These are phyloP conservation scores for Bucco capensis DNA, from an alignment of 2,113 vertebrate species.

Conservation along the genomic window DNA sequence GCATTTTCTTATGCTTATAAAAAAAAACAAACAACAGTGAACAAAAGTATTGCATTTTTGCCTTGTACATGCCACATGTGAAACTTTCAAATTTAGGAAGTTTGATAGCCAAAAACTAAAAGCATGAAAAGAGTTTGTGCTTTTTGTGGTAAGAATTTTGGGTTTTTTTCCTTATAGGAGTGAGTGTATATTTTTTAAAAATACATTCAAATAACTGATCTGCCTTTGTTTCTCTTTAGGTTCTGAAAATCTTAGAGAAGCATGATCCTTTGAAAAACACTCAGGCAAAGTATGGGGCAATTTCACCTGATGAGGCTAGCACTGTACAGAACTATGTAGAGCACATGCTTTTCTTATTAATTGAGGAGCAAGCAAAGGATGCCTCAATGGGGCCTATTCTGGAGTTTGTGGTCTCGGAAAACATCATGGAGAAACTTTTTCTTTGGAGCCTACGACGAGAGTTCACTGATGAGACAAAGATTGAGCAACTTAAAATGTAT, in stretches of 20 bases:
- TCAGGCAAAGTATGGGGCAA: conserved; percentile 76
- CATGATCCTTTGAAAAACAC: conserved; percentile 88
- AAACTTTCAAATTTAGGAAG: background rate
- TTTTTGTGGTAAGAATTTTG: background rate
- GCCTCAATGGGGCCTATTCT: conserved; percentile 95
- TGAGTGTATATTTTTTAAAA: background rate
- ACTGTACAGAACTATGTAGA: conserved; percentile 98
- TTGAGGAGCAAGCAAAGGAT: conserved; percentile 88
- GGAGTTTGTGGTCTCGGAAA: conserved; percentile 96
- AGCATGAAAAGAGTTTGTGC: background rate
- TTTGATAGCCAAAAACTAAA: background rate
- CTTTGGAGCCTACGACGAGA: conserved; percentile 93
- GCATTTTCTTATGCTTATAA: background rate
- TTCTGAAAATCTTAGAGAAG: conserved; percentile 95
- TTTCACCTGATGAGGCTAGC: conserved; percentile 90
- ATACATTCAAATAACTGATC: background rate
- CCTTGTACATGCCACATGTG: fast-evolving
- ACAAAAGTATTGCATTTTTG: background rate
- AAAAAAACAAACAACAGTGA: background rate
- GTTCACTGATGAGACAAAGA: conserved; percentile 94
- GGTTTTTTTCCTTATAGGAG: background rate
- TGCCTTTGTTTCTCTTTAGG: conserved; percentile 73
- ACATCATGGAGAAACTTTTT: conserved; percentile 98
- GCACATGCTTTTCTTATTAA: conserved; percentile 94
- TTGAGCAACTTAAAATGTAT: conserved; percentile 96